Conservation (phyloP, 2,888 invertebrate species). For the Lasioglossum malachurum region DNA sequence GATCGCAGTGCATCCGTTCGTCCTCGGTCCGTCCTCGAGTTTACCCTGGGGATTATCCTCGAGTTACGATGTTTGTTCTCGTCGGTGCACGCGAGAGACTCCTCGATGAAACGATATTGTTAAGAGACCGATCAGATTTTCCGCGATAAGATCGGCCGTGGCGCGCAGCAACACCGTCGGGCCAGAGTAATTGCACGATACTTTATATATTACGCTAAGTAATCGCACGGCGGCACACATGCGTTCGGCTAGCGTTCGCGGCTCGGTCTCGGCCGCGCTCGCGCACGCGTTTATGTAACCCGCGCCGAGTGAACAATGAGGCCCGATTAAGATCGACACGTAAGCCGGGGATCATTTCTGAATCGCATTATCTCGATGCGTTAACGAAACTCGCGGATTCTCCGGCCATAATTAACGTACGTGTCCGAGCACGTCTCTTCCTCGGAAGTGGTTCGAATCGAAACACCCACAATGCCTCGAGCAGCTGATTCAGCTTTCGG, state of each 20-base stretch:
- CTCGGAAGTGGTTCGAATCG: background rate
- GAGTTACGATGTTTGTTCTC: slow-evolving; percentile 42
- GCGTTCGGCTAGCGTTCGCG: background rate
- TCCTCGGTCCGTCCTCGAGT: slow-evolving; percentile 5
- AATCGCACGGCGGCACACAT: slow-evolving; percentile 42
- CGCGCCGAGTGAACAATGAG: slow-evolving; percentile 60
- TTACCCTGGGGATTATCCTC: slow-evolving; percentile 4
- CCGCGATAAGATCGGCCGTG: slow-evolving; percentile 59
- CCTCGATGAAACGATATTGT: slow-evolving; percentile 55
- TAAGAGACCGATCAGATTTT: slow-evolving; percentile 61
- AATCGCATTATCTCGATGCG: slow-evolving; percentile 47
- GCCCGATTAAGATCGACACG: slow-evolving; percentile 58
- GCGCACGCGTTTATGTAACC: slow-evolving; percentile 60
- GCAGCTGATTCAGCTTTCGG: background rate
- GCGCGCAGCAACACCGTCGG: slow-evolving; percentile 35
- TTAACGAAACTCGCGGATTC: slow-evolving; percentile 36
- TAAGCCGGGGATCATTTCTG: slow-evolving; percentile 42
- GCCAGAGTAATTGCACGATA: slow-evolving; percentile 65
- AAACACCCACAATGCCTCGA: background rate
- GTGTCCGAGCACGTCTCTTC: background rate
- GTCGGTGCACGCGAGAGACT: slow-evolving; percentile 3
- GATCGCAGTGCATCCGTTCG: background rate
- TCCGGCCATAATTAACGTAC: slow-evolving; percentile 41
- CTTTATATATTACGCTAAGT: slow-evolving; percentile 62
- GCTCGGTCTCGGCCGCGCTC: background rate